Evolutionary conservation across 2,888 invertebrate genomes (phyloP).

Genomic region (Luffia ferchaultella): DNA sequence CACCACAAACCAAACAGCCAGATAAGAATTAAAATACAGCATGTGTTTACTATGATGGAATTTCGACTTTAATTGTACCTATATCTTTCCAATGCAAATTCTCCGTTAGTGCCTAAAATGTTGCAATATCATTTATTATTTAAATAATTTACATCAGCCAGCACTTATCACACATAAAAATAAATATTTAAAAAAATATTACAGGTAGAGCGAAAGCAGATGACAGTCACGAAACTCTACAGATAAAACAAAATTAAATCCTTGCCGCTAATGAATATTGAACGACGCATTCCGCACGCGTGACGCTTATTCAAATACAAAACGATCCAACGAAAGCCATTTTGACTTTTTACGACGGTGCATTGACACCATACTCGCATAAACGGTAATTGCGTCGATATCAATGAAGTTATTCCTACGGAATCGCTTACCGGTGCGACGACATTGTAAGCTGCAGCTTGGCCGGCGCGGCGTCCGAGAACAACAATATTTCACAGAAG

Average conservation of each 20-base stretch:
- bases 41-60: no score
- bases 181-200: no score
- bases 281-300: background rate
- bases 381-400: constrained; percentile 20
- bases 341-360: constrained; percentile 16
- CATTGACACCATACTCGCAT: constrained; percentile 20
- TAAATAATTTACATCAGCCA: no score
- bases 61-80: no score
- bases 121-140: no score
- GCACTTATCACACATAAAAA: no score
- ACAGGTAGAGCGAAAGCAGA: background rate
- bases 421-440: constrained; percentile 10
- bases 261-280: background rate
- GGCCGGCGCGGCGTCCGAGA: background rate
- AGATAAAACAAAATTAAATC: background rate
- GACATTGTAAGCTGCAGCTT: background rate
- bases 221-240: background rate
- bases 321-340: background rate
- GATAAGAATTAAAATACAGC: no score
- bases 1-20: no score
- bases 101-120: no score
- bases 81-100: no score
- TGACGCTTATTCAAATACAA: background rate
- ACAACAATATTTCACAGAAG: no score
- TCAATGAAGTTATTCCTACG: constrained; percentile 22